Percentiles rank a stretch among this genome's conserved stretches.
phyloP scores from a whole-genome alignment of 2,888 invertebrate species.

The Cyaniris semiargus region DNA sequence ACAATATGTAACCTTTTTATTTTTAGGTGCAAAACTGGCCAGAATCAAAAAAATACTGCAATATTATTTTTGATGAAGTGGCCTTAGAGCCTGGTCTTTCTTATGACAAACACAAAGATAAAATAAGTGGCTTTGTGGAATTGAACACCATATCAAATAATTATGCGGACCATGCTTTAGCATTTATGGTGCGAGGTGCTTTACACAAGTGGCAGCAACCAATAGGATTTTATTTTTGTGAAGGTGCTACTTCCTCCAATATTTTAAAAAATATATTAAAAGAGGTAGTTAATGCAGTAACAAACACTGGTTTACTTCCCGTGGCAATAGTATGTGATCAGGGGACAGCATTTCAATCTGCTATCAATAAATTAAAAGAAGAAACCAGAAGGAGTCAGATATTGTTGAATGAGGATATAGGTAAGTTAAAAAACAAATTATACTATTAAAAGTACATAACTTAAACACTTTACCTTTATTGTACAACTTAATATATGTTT shows the following conservation, averaged over 20 bases:
- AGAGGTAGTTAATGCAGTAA: conserved; percentile 31
- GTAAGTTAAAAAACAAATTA: background rate
- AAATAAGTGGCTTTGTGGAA: conserved; percentile 21
- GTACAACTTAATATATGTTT: too few relatives aligned
- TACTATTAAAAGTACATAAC: background rate
- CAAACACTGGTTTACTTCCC: conserved; percentile 36
- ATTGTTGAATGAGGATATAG: conserved; percentile 8
- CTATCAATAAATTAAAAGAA: conserved; percentile 37
- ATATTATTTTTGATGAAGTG: conserved; percentile 22
- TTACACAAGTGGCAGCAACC: conserved; percentile 41
- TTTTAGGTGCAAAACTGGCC: conserved; percentile 17
- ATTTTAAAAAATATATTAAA: conserved; percentile 35
- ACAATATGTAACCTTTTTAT: background rate
- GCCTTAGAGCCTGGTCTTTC: conserved; percentile 9
- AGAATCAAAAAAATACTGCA: conserved; percentile 30
- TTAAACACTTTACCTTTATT: background rate
- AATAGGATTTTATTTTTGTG: conserved; percentile 38
- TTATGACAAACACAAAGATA: background rate
- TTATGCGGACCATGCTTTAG: conserved; percentile 8
- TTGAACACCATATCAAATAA: background rate
- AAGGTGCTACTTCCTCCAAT: conserved; percentile 32
- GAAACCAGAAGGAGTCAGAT: conserved; percentile 41
- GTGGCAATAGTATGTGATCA: conserved; percentile 37
- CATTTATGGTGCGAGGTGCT: conserved; percentile 21
- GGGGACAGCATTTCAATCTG: conserved; percentile 39